A percentile compares a stretch with the other conserved stretches of the same genome.
These are phyloP conservation scores for Drosophila willistoni DNA, from an alignment of 1,140 invertebrate genomes.

Conservation along the genomic window DNA sequence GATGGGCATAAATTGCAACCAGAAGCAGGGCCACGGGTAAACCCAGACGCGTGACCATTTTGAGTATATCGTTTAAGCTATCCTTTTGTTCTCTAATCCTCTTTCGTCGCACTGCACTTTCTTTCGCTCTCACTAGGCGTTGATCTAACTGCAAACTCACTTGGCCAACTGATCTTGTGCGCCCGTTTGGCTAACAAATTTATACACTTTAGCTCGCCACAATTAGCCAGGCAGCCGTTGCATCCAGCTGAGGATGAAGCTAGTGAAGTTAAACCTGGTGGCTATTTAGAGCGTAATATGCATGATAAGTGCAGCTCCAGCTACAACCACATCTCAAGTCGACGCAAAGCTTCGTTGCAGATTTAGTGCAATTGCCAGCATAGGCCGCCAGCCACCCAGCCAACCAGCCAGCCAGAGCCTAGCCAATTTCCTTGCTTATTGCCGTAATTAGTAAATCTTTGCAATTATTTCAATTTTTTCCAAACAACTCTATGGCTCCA, in stretches of 20 bases:
- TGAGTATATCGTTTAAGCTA: conserved; percentile 23
- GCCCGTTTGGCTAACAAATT: conserved; percentile 69
- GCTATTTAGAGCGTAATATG: conserved; percentile 82
- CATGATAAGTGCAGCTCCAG: conserved; percentile 64
- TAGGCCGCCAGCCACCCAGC: conserved; percentile 8
- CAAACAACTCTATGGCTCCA: conserved; percentile 21
- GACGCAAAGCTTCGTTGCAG: conserved; percentile 75
- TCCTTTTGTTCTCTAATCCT: conserved; percentile 5
- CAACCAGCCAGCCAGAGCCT: conserved; percentile 28
- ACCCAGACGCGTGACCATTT: conserved; percentile 68
- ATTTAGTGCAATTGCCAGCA: conserved; percentile 74
- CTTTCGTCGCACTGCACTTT: conserved; percentile 7
- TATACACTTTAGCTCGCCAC: conserved; percentile 81
- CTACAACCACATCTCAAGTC: conserved; percentile 23
- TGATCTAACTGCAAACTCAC: conserved; percentile 56
- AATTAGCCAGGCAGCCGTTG: conserved; percentile 79
- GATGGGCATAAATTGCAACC: conserved; percentile 33
- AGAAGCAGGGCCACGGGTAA: conserved; percentile 61
- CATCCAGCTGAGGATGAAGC: conserved; percentile 52
- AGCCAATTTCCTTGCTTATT: conserved; percentile 67
- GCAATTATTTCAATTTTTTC: conserved; percentile 64
- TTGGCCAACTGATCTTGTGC: conserved; percentile 80
- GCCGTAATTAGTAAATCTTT: conserved; percentile 75
- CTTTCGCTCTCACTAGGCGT: conserved; percentile 14
- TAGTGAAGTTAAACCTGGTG: conserved; percentile 27